Base-by-base conservation (phyloP, 2,113 vertebrate genomes). In the Syrrhaptes paradoxus region DNA sequence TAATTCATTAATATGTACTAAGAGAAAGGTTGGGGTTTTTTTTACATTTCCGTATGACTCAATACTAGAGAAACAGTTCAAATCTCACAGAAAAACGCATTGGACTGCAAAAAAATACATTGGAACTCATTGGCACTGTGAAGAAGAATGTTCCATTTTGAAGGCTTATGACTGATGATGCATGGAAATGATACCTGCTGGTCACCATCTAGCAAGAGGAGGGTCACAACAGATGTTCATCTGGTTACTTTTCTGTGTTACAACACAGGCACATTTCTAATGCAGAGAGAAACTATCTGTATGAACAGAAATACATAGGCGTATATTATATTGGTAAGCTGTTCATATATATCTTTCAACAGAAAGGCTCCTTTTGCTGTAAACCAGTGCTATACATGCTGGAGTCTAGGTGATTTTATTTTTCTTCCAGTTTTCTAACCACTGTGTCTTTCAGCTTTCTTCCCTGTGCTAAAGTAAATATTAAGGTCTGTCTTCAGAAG, bases 261-360 rank as follows among this genome's bases (percentile, higher is more conserved):
- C n/a, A 90, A 1, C 9, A 41, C 61, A n/a, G 43, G 32, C 46
- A 63, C 4, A 13, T 87, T 67, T 86, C 54, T 78, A 45, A 34
- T 5, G 10, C 26, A 52, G 48, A 51, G 51, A 46, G 36, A 84
- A 77, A 38, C 36, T 38, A 13, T 17, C 29, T 59, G 4, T 52
- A 3, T 25, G 10, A 46, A 63, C 61, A 46, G 24, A 73, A 88
- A 51, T 46, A 32, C 0, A 0, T 32, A 12, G 41, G 26, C 59
- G 4, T 41, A 7, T 61, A 8, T 78, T 84, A 3, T 22, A 31
- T 43, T 46, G 49, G 13, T 51, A 46, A 80, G 55, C 7, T 19
- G 59, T 70, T 86, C 17, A 5, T 49, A 13, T 38, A 13, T 84
- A 2, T 46, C 54, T 91, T 61, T 65, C 22, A 58, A 46, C 36